phyloP scores from a whole-genome alignment of 23 tunicate species.

The Trididemnum nubilum region DNA sequence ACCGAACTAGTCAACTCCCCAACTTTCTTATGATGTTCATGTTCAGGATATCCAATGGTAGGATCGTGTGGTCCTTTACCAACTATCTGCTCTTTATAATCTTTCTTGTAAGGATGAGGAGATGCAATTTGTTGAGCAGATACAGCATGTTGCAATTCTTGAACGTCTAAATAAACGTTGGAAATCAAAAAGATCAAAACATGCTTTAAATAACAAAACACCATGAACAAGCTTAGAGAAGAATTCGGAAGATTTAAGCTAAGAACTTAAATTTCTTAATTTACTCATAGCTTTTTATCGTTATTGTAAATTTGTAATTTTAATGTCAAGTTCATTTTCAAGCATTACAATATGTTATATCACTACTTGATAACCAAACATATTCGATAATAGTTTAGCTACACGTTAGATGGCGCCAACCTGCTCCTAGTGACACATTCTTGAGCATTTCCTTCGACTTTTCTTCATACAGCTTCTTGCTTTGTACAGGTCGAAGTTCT shows the following conservation, averaged over 20 bases:
- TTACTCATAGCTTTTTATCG: too few species aligned
- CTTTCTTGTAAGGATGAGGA: constrained; percentile 50
- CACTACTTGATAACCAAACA: too few species aligned
- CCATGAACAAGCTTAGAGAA: too few species aligned
- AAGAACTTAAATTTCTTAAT: too few species aligned
- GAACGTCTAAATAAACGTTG: constrained; percentile 53
- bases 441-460: constrained; percentile 66
- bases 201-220: too few species aligned
- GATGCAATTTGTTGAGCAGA: constrained; percentile 51
- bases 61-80: constrained; percentile 72
- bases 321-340: too few species aligned
- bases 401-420: constrained; percentile 1
- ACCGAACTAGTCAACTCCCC: constrained; percentile 58
- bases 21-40: constrained; percentile 66
- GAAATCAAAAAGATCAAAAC: too few species aligned
- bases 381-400: too few species aligned
- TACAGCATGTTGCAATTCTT: constrained; percentile 81
- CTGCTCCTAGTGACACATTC: constrained; percentile 61
- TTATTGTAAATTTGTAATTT: too few species aligned
- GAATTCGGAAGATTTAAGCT: too few species aligned
- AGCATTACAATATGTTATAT: too few species aligned
- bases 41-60: constrained; percentile 85
- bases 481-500: constrained; percentile 58
- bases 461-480: constrained; percentile 68
- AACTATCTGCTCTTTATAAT: constrained; percentile 54